Percentiles rank a stretch among this genome's conserved stretches.
Evolutionary conservation across 2,888 invertebrate genomes (phyloP).

Genomic region (Drosophila borealis): DNA sequence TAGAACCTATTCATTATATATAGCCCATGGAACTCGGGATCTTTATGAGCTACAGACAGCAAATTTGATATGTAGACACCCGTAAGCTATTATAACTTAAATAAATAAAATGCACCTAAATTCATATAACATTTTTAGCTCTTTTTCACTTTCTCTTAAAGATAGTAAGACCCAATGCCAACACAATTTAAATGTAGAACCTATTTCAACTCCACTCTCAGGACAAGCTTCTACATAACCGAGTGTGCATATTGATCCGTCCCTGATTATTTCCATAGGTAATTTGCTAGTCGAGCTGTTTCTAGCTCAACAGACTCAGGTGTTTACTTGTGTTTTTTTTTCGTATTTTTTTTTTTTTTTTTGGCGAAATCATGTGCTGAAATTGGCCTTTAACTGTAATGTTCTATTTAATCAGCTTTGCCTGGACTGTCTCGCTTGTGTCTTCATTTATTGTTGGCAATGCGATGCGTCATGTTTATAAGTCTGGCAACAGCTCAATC

Average conservation of each 20-base stretch:
- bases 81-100: no score
- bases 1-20: neutral
- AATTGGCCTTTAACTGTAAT: conserved; percentile 44
- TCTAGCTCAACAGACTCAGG: no score
- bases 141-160: no score
- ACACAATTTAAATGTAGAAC: no score
- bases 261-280: no score
- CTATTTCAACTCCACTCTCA: no score
- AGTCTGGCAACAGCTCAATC: conserved; percentile 35
- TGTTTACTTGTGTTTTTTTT: neutral
- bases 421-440: neutral
- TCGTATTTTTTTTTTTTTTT: neutral
- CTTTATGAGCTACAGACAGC: neutral
- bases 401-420: conserved; percentile 46
- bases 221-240: no score
- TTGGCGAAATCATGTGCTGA: conserved; percentile 12
- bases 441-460: conserved; percentile 35
- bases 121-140: no score
- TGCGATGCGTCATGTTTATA: conserved; percentile 29
- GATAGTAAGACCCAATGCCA: no score
- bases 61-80: neutral
- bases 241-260: no score
- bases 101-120: no score
- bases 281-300: no score
- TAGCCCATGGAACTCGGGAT: neutral